Evolutionary conservation across 2,797 vertebrate species (phyloP).

Genomic region (Moxostoma hubbsi): DNA sequence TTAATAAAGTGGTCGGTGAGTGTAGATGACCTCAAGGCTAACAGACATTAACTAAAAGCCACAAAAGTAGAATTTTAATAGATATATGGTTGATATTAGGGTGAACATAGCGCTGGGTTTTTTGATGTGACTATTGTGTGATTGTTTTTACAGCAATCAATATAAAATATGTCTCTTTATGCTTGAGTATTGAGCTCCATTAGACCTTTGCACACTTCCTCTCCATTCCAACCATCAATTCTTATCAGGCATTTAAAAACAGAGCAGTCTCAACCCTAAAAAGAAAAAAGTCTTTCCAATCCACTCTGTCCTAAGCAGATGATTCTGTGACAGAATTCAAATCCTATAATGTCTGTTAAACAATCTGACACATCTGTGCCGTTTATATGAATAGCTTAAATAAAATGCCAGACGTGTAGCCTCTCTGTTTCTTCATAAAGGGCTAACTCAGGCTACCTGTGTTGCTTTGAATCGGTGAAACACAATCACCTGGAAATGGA

Average conservation of each 20-base stretch:
- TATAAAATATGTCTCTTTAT: background rate
- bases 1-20: no score
- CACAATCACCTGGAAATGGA: slow-evolving; percentile 1
- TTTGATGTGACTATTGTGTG: no score
- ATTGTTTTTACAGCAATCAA: no score
- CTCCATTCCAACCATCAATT: background rate
- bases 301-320: background rate
- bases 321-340: background rate
- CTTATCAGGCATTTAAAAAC: background rate
- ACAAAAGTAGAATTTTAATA: no score
- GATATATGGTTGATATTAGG: no score
- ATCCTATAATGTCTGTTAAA: slow-evolving; percentile 7
- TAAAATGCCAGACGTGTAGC: background rate
- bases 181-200: background rate
- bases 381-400: slow-evolving; percentile 27
- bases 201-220: background rate
- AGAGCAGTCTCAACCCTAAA: background rate
- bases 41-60: no score
- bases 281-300: background rate
- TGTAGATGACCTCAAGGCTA: no score
- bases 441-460: background rate
- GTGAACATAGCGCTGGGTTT: no score
- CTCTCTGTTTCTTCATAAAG: slow-evolving; percentile 19
- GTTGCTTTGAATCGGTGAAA: slow-evolving; percentile 12
- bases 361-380: background rate